Base-by-base conservation (phyloP, 2,888 invertebrate genomes). In the Meta bourneti region DNA sequence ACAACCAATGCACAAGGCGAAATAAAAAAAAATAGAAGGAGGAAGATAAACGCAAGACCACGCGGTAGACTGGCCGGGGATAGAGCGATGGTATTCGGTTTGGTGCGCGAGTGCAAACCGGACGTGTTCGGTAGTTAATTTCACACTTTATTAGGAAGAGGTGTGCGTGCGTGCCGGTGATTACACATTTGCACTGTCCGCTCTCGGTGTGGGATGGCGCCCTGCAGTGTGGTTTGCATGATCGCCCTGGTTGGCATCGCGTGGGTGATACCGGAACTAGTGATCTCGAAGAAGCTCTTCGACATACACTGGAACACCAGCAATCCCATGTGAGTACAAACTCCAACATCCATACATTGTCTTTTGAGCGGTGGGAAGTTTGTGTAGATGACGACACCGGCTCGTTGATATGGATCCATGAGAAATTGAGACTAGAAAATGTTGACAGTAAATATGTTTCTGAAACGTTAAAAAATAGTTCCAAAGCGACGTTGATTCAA, bases 241-340 rank as follows among this genome's bases (percentile, higher is more conserved):
- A 72, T 87, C 48, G 52, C 54, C 34, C 70, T 91, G 19, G 48
- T 91, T 19, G 91, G 87, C 16, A 49, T 87, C 81, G 78, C 72
- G 77, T 87, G 82, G 91, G 16, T 87, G 82, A 34, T 83, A 78
- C 91, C 91, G 61, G 91, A 91, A 78, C 87, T 91, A 77, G 91
- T 80, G 77, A 87, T 78, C 34, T 92, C 92, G 8, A 92, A 92
- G 89, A 92, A 92, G 72, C 80, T 92, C 9, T 92, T 92, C 80
- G 92, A 92, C 81, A 88, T 92, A 6, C 85, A 92, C 77, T 92
- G 92, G 92, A 92, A 92, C 92, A 92, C 88, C 80, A 92, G 74
- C 69, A 92, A 92, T 71, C 92, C 92, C 85, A 92, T 92, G 92
- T 92, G 85, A 92, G 92, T 92, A 48, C 71, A 52, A 71, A 75